A percentile compares a stretch with the other conserved stretches of the same genome.
Evolutionary conservation across 2,888 invertebrate species (phyloP).

Genomic region (Drosophila kambysellisi): DNA sequence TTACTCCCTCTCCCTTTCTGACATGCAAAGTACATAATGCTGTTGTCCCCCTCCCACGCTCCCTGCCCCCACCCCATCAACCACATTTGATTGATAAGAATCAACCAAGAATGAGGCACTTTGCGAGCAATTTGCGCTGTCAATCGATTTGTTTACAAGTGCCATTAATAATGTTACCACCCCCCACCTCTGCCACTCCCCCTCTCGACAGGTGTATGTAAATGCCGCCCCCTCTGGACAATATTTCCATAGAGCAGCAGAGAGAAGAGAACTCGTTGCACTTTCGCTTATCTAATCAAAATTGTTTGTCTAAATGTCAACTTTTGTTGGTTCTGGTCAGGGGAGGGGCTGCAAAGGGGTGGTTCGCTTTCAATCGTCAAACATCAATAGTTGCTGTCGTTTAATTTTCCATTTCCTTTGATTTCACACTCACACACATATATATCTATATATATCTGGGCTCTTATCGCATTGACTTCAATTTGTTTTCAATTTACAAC

Average conservation of each 20-base stretch:
- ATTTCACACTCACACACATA: slow-evolving; percentile 40
- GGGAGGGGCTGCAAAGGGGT: background rate
- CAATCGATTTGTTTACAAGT: slow-evolving; percentile 76
- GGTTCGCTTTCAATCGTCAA: slow-evolving; percentile 59
- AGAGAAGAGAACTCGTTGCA: slow-evolving; percentile 38
- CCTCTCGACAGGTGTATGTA: slow-evolving; percentile 58
- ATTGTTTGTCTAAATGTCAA: slow-evolving; percentile 24
- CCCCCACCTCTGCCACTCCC: background rate
- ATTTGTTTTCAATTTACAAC: slow-evolving; percentile 82
- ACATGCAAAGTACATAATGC: slow-evolving; percentile 84
- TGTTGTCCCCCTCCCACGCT: slow-evolving; percentile 5
- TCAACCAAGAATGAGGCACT: slow-evolving; percentile 41
- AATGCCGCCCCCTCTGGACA: slow-evolving; percentile 54
- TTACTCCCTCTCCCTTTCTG: slow-evolving; percentile 49
- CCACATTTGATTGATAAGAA: slow-evolving; percentile 67
- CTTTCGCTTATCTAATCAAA: slow-evolving; percentile 57
- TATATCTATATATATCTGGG: background rate
- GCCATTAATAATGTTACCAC: slow-evolving; percentile 74
- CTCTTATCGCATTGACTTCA: slow-evolving; percentile 68
- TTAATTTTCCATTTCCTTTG: slow-evolving; percentile 70
- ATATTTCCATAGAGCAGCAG: slow-evolving; percentile 46
- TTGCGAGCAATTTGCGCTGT: slow-evolving; percentile 67
- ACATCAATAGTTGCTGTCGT: slow-evolving; percentile 48
- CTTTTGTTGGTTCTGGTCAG: background rate
- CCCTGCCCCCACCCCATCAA: background rate